Base-by-base conservation (phyloP, 2,888 invertebrate genomes). In the Amphipoea oculea region DNA sequence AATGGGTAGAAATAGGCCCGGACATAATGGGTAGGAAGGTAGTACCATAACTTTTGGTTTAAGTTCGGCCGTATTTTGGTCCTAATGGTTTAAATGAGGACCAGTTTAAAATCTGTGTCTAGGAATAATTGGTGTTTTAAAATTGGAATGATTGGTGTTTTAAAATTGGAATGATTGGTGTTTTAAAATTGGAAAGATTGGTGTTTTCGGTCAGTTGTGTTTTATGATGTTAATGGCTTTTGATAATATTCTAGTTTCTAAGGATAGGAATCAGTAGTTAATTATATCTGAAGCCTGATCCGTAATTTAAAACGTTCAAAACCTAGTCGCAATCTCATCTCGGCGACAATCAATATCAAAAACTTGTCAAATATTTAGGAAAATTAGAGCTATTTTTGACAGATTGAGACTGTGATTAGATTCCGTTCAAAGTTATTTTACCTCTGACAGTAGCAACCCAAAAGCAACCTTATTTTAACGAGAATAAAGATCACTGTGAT, bases 21-120 rank as follows among this genome's bases (percentile, higher is more conserved):
- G 20, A 7, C 29, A 42, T 66, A 71, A 67, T 72, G 76, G 63
- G 45, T 57, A 60, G 48, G 57, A 76, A 67, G 77, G 83, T 83
- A n/a, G 40, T 40, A 14, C 63, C 45, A 76, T 82, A 73, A 82
- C 51, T 84, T 73, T 76, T 23, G 65, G 73, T 83, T 79, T 51
- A 23, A 14, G 54, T 68, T 57, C n/a, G 29, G 12, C 36, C 80
- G 14, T 62, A 60, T 79, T 84, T 84, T 51, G 42, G 68, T 29
- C 23, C 40, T 67, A 54, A 83, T 29, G 66, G 2, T n/a, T 9
- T 45, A 4, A 54, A 36, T 60, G 29, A 67, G 45, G n/a, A 40
- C 9, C 45, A 45, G 36, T 67, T 83, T 67, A 12, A 66, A 76
- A 14, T 80, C 14, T 3, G 17, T 66, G 5, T 29, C 23, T 69